Percentiles rank a stretch among this genome's conserved stretches.
Evolutionary conservation across 1,140 invertebrate species (phyloP).

Genomic region (Drosophila sturtevanti): DNA sequence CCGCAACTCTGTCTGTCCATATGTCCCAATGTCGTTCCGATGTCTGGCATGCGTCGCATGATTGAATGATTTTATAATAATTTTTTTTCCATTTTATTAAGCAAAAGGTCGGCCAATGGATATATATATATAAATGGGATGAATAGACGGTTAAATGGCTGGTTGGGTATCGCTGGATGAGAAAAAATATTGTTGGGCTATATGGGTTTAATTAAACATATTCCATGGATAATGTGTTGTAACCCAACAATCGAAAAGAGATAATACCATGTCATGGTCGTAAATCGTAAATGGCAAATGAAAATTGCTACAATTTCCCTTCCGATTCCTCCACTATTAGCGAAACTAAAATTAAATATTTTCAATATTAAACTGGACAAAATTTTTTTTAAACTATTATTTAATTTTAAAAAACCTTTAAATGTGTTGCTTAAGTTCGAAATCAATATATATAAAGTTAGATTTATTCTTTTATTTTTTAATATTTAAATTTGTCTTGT

Average conservation of each 20-base stretch:
- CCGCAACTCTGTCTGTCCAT: too few relatives aligned
- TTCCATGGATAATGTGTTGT: slow-evolving; percentile 35
- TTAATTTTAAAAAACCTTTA: too few relatives aligned
- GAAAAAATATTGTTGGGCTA: background rate
- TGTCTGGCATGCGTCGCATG: slow-evolving; percentile 60
- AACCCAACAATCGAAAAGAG: slow-evolving; percentile 15
- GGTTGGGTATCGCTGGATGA: background rate
- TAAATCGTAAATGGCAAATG: slow-evolving; percentile 60
- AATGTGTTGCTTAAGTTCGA: too few relatives aligned
- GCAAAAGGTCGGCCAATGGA: slow-evolving; percentile 27
- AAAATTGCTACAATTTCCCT: slow-evolving; percentile 12
- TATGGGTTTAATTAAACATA: slow-evolving; percentile 47
- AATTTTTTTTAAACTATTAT: too few relatives aligned
- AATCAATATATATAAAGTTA: too few relatives aligned
- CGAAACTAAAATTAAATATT: too few relatives aligned
- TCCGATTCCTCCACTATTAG: too few relatives aligned
- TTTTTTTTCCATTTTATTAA: slow-evolving; percentile 66
- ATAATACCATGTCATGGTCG: slow-evolving; percentile 66
- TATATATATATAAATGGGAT: background rate
- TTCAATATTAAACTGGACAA: too few relatives aligned
- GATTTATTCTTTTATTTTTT: too few relatives aligned
- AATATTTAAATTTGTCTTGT: too few relatives aligned
- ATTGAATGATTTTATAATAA: slow-evolving; percentile 74
- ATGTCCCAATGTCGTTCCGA: slow-evolving; percentile 23
- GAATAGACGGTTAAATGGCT: background rate